Conservation (phyloP, 2,113 vertebrate species). For the Gavia stellata region DNA sequence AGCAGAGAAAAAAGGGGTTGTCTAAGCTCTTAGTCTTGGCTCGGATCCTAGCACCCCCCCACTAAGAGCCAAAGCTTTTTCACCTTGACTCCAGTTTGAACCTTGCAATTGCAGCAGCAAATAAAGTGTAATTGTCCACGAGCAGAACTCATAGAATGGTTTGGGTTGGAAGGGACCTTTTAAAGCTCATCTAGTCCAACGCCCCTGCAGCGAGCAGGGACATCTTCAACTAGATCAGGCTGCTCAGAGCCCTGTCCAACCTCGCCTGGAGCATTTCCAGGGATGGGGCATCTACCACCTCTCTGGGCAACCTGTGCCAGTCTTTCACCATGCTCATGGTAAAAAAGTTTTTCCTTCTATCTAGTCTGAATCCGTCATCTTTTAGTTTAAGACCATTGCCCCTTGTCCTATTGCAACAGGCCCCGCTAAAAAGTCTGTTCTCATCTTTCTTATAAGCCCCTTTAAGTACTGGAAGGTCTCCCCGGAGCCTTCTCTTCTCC, state of each 20-base stretch:
- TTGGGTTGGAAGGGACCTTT: background rate
- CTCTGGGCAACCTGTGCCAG: background rate
- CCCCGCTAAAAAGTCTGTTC: background rate
- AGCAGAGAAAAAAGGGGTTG: background rate
- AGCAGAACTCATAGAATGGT: background rate
- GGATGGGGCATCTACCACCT: background rate
- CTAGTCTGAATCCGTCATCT: background rate
- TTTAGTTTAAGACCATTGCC: background rate
- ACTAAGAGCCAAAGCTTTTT: background rate
- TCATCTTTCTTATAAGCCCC: background rate
- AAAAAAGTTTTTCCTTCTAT: no score
- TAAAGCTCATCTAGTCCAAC: background rate
- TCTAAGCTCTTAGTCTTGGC: background rate
- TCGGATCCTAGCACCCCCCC: background rate
- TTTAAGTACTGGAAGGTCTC: background rate
- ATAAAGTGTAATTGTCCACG: background rate
- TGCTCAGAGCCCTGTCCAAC: background rate
- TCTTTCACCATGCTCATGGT: no score
- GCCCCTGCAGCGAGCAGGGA: background rate
- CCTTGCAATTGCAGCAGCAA: background rate
- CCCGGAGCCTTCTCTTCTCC: background rate
- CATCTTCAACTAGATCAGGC: background rate
- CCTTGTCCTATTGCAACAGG: background rate
- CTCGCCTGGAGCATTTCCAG: background rate
- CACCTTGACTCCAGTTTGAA: background rate